Evolutionary conservation across 2,888 invertebrate genomes (phyloP), one percentile per base, ranked within the genome.

Genomic region (Encarsia formosa): DNA sequence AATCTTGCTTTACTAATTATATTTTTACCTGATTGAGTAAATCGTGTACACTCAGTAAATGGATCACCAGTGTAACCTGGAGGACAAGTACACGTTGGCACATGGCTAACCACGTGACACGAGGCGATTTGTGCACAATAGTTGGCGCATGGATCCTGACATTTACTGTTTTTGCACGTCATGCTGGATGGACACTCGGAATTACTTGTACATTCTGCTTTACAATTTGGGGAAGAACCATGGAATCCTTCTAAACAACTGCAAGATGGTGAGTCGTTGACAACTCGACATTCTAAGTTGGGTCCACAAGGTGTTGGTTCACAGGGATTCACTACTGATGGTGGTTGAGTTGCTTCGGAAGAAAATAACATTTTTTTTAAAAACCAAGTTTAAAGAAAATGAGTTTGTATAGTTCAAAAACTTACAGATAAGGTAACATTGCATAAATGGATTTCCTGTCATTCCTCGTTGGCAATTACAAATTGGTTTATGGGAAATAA

Each of bases 261-360:
- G 67, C 91, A 91, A 2, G 86, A 83, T 0, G 88, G 86, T 29
- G 82, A 77, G 34, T 82, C 84, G 40, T 82, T 82, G 11, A 79
- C 74, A 57, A 83, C 79, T 66, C 81, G 82, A 64, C 89, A 90
- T 65, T 86, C 78, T 1, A 88, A 80, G 68, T 87, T 85, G 1
- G 87, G 82, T n/a, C 90, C 91, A 69, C 91, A 91, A 1, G 90
- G 89, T 31, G 86, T 85, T 45, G 88, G 88, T 48, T 77, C 16
- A 15, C 34, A 34, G 5, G 34, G 34, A 13, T 34, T 34, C n/a
- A 34, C 15, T 9, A 29, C 29, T 29, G 29, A 29, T 8, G 61
- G n/a, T n/a, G n/a, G n/a, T n/a, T n/a, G n/a, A n/a, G n/a, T n/a
- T n/a, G n/a, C n/a, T n/a, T n/a, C n/a, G n/a, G n/a, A n/a, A n/a